Base-by-base conservation (phyloP, 2,888 invertebrate species). In the Phaedon cochleariae region DNA sequence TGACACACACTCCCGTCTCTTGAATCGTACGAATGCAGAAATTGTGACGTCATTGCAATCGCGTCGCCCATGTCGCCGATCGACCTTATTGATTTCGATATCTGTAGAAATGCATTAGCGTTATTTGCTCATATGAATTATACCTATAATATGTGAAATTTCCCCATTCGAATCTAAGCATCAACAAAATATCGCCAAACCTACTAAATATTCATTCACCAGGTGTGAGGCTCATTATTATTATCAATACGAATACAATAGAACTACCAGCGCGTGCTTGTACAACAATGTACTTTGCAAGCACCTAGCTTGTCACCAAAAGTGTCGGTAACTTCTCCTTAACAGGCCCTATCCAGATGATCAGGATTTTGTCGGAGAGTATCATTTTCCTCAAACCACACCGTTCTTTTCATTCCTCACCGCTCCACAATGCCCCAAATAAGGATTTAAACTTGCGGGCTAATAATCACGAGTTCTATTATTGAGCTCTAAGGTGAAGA, bases 331-430 rank as follows among this genome's bases (percentile, higher is more conserved):
- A 58, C 59, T 67, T 69, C 51, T 62, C 59, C 65, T 60, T 70
- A 70, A 68, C 70, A 67, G 65, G 61, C 61, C 46, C 64, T 61
- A 58, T 64, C 69, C 68, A 69, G 70, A 70, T 67, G 70, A 70
- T 67, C 68, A 57, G 68, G 68, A 71, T 73, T 71, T 70, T 73
- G 61, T 71, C 71, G 64, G 52, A 37, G 49, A 57, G 71, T 74
- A 74, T 74, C 74, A 31, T 62, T 52, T 72, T 65, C 67, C 69
- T 70, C 70, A 70, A 34, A 68, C 62, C 61, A 20, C 49, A 65
- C 65, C 64, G 64, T 34, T 4, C 34, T 34, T n/a, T 31, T 54
- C 18, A 9, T 34, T n/a, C 20, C 49, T 41, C n/a, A 46, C 46
- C 31, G 46, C 31, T 3, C 34, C 31, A 54, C 34, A 51, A 58